Evolutionary conservation across 1,140 invertebrate species (phyloP).

Genomic region (Harpegnathos saltator): DNA sequence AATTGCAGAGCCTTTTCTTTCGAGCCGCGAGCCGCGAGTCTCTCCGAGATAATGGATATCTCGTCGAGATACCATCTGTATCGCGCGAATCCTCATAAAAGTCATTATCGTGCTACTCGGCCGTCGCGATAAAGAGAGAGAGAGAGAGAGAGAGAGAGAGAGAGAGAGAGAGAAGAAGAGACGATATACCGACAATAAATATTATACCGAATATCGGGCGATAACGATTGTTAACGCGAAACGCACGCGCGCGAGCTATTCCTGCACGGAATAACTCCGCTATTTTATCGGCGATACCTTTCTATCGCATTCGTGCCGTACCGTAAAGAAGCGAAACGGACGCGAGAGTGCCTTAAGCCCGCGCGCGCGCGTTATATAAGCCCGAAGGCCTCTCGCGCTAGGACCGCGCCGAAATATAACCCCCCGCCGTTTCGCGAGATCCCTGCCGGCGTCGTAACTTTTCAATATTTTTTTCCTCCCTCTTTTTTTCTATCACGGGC

Average conservation of each 20-base stretch:
- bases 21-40: constrained; percentile 1
- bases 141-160: too few species aligned
- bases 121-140: too few species aligned
- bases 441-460: constrained; percentile 60
- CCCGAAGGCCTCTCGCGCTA: neutral
- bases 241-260: constrained; percentile 20
- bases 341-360: constrained; percentile 21
- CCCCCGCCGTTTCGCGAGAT: constrained; percentile 34
- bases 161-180: too few species aligned
- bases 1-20: neutral
- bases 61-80: constrained; percentile 14
- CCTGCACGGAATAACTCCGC: constrained; percentile 25
- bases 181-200: constrained; percentile 30
- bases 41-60: constrained; percentile 45
- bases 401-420: constrained; percentile 25
- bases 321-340: constrained; percentile 41
- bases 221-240: constrained; percentile 60
- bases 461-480: constrained; percentile 64
- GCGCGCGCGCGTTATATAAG: too few species aligned
- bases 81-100: constrained; percentile 14
- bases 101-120: constrained; percentile 39
- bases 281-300: constrained; percentile 68
- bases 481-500: constrained; percentile 51
- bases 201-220: constrained; percentile 20
- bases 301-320: constrained; percentile 49